Base-by-base conservation (phyloP, 2,113 vertebrate genomes). In the Ptychochromis oligacanthus region DNA sequence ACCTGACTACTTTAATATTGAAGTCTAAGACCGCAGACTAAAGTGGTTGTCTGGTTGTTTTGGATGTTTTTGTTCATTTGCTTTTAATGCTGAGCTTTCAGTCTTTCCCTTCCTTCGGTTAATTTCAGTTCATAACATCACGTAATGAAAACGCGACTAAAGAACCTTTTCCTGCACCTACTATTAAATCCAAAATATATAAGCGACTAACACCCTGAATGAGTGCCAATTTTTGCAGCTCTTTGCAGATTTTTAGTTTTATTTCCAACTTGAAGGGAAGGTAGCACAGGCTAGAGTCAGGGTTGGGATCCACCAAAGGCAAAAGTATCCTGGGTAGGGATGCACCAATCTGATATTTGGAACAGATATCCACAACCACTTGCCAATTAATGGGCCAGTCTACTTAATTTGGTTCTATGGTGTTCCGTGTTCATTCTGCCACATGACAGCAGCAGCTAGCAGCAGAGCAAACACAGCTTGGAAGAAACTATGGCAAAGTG, bases 221-320 rank as follows among this genome's bases (percentile, higher is more conserved):
- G 14, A 62, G 34, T 13, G 38, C 0, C 60, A n/a, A 62, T 0
- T 0, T n/a, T 6, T 0, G 59, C 1, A 60, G 28, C 36, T 60
- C 28, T 34, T 34, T 20, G 26, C 57, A 36, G 59, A 17, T 6
- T 62, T 46, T 14, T 5, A 5, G 6, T 14, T 17, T 52, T 18
- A 52, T 52, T 52, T 52, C 17, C 6, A 49, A 49, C 46, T 49
- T 49, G 60, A n/a, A 36, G 59, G 36, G 59, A 62, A 62, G 60
- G 31, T 4, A 26, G 28, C 26, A 36, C 31, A 36, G 1, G 34
- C 36, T 38, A n/a, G 0, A 62, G 18, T 62, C 20, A 1, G 0
- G 6, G 11, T 11, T 38, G 20, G 60, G 20, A 0, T n/a, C 13
- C 34, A 38, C 11, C n/a, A 38, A 14, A 22, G 6, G 34, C 0